phyloP scores from a whole-genome alignment of 2,113 vertebrate genomes.

The Amazona vittata region DNA sequence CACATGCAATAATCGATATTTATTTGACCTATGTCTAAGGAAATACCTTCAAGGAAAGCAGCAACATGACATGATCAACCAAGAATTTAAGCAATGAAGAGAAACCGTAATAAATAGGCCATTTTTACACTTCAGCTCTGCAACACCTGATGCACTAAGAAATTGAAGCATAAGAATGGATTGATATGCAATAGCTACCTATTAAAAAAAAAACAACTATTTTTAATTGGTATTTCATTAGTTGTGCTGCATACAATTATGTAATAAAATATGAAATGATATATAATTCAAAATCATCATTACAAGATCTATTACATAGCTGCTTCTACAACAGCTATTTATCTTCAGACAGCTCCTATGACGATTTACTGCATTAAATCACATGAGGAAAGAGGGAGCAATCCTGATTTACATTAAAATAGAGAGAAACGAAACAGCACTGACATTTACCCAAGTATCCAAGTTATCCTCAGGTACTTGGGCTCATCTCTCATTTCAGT shows the following conservation, averaged over 20 bases:
- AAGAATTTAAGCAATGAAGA: not conserved
- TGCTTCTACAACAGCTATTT: slow-evolving; percentile 42
- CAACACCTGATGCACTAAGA: not conserved
- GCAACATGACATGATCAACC: not conserved
- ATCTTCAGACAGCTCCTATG: slow-evolving; percentile 24
- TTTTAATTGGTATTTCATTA: not conserved
- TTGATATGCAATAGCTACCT: not conserved
- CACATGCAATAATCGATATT: not conserved
- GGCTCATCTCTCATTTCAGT: slow-evolving; percentile 61
- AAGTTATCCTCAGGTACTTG: slow-evolving; percentile 40
- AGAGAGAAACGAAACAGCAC: slow-evolving; percentile 36
- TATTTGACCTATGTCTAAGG: not conserved
- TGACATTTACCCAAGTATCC: slow-evolving; percentile 60
- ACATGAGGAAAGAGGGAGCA: not conserved
- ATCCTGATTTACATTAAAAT: slow-evolving; percentile 27
- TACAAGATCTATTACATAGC: not conserved
- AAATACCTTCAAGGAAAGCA: not conserved
- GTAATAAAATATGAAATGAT: not conserved
- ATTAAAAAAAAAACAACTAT: not conserved
- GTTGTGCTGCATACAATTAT: not conserved
- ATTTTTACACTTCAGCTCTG: not conserved
- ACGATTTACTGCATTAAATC: not conserved
- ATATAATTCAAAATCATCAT: not conserved
- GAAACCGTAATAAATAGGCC: not conserved
- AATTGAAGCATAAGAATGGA: not conserved